Percentiles rank a stretch among this genome's conserved stretches.
phyloP scores from a whole-genome alignment of 1,140 invertebrate species.

The Lasaia peninsularis region DNA sequence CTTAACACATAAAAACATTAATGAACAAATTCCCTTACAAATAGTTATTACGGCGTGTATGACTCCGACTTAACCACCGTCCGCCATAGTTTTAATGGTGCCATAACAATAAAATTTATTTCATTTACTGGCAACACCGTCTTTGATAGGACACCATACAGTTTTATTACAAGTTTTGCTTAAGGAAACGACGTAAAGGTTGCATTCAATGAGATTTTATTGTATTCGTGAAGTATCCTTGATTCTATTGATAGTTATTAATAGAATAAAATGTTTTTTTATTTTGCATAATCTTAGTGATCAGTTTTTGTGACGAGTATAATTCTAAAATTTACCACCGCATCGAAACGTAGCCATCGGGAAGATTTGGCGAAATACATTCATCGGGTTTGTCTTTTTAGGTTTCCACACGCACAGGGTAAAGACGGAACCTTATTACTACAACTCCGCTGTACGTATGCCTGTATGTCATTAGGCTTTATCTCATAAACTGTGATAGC shows the following conservation, averaged over 20 bases:
- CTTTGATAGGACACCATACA: conserved; percentile 12
- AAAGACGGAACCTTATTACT: no score
- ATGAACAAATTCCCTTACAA: conserved; percentile 11
- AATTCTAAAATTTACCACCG: no score
- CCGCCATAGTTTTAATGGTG: conserved; percentile 1
- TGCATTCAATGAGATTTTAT: conserved; percentile 8
- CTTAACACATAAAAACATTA: conserved; percentile 8
- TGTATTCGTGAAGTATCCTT: not conserved
- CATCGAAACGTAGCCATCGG: no score
- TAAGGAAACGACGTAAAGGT: conserved; percentile 5
- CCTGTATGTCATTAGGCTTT: no score
- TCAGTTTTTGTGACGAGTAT: no score
- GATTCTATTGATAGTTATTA: not conserved
- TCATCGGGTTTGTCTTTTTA: no score
- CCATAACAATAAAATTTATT: conserved; percentile 12
- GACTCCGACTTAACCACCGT: not conserved
- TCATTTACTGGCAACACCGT: conserved; percentile 4
- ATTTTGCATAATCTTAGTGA: no score
- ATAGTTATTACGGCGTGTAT: conserved; percentile 8
- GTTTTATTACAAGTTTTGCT: conserved; percentile 9
- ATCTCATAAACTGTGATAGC: no score
- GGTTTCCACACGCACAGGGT: no score
- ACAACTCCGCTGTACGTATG: no score
- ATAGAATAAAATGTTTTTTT: no score
- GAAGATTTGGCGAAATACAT: no score